These are phyloP conservation scores for Phortica okadai DNA, from an alignment of 2,888 invertebrate species.

Conservation along the genomic window DNA sequence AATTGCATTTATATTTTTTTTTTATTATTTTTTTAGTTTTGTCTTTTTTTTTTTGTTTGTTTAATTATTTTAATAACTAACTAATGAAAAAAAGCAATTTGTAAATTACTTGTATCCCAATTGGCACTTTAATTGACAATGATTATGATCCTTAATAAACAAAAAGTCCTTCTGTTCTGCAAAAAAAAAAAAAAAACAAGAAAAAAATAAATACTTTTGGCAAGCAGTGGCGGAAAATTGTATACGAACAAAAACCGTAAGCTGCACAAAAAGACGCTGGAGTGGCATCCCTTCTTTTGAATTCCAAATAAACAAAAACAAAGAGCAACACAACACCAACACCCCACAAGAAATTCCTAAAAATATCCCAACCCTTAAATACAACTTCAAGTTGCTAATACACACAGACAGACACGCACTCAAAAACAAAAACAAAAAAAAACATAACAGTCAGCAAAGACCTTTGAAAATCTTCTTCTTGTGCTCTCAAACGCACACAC, in stretches of 20 bases:
- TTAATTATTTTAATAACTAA: neutral
- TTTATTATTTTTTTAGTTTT: neutral
- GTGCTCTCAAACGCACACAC: neutral
- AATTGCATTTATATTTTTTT: neutral
- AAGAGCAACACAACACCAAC: neutral
- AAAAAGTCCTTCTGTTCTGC: constrained; percentile 5
- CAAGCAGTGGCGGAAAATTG: constrained; percentile 19
- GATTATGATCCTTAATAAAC: constrained; percentile 6
- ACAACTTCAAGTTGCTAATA: neutral
- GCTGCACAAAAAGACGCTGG: constrained; percentile 20
- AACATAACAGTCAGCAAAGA: neutral
- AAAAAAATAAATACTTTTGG: neutral
- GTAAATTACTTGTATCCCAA: constrained; percentile 24
- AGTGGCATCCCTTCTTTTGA: constrained; percentile 7
- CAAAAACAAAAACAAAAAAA: neutral
- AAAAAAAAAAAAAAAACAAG: neutral
- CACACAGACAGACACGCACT: neutral
- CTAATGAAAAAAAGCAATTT: constrained; percentile 24
- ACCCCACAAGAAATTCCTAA: constrained; percentile 1
- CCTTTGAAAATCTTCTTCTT: neutral
- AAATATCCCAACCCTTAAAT: neutral
- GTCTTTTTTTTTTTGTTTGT: neutral
- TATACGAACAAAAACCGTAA: constrained; percentile 29
- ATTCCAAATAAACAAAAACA: constrained; percentile 17
- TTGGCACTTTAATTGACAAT: constrained; percentile 31